Evolutionary conservation across 2,797 vertebrate species (phyloP).

Genomic region (Phrynocephalus forsythii): DNA sequence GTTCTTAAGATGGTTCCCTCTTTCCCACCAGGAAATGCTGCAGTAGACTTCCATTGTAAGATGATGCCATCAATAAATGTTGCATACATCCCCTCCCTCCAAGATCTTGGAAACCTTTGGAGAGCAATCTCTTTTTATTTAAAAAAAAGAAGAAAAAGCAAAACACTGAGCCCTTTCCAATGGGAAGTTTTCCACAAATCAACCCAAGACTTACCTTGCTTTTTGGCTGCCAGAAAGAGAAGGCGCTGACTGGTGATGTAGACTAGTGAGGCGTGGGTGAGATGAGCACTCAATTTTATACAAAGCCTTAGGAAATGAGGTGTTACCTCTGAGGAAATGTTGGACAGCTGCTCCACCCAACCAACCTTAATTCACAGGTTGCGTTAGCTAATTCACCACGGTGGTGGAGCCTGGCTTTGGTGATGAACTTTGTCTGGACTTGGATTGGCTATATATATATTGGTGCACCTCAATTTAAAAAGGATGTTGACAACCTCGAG

Average conservation of each 20-base stretch:
- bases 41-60: not conserved
- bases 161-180: not conserved
- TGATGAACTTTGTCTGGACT: not conserved
- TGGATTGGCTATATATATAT: not conserved
- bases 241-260: not conserved
- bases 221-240: not conserved
- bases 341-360: not conserved
- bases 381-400: not conserved
- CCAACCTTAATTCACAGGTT: not conserved
- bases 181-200: no score
- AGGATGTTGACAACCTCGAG: no score
- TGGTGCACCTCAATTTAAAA: no score
- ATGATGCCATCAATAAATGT: not conserved
- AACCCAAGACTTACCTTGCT: not conserved
- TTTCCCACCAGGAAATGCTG: no score
- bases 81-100: no score
- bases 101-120: no score
- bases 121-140: no score
- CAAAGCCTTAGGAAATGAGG: not conserved
- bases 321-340: not conserved
- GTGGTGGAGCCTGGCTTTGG: not conserved
- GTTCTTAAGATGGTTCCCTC: not conserved
- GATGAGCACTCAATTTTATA: conserved; percentile 18
- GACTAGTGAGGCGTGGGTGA: not conserved
- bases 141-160: not conserved